These are phyloP conservation scores for Probaryconus sp. DNA, from an alignment of 1,140 invertebrate genomes.

Conservation along the genomic window DNA sequence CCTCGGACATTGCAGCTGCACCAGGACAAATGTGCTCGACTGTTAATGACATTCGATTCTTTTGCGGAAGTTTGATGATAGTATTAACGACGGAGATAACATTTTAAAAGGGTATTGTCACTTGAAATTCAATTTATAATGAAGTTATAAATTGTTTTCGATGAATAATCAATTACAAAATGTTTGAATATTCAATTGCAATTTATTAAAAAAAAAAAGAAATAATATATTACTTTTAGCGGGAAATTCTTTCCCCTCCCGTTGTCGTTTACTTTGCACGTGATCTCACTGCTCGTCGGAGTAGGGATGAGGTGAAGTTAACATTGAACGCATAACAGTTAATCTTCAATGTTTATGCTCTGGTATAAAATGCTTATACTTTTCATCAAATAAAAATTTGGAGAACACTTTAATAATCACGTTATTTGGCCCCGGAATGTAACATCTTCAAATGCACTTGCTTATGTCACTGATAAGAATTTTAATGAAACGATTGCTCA, in stretches of 20 bases:
- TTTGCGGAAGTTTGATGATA: neutral
- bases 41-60: constrained; percentile 35
- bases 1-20: constrained; percentile 53
- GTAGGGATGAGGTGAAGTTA: too few relatives aligned
- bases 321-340: too few relatives aligned
- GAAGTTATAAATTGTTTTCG: too few relatives aligned
- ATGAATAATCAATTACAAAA: too few relatives aligned
- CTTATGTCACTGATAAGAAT: constrained; percentile 35
- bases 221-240: too few relatives aligned
- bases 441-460: neutral
- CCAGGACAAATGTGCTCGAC: constrained; percentile 36
- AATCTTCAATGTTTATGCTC: neutral
- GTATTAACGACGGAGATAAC: neutral
- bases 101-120: too few relatives aligned
- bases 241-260: neutral
- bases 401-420: neutral
- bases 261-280: too few relatives aligned
- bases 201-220: too few relatives aligned
- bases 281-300: too few relatives aligned
- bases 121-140: too few relatives aligned
- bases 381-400: neutral
- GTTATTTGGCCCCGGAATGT: too few relatives aligned
- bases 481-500: neutral
- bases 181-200: too few relatives aligned
- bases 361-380: constrained; percentile 3